These are phyloP conservation scores for Hypomecis atomaria DNA, from an alignment of 2,888 invertebrate species.

Conservation along the genomic window DNA sequence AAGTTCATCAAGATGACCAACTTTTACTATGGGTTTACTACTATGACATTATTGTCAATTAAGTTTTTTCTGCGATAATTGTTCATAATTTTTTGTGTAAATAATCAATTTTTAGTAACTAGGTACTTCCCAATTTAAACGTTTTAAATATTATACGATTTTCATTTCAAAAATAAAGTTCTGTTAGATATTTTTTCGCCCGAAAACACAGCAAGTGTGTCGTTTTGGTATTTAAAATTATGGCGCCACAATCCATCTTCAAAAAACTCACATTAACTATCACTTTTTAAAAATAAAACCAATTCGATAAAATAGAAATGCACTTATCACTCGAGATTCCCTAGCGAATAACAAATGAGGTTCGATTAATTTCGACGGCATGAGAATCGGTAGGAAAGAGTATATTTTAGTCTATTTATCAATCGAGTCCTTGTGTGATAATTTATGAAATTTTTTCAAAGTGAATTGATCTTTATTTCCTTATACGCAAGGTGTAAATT, in stretches of 20 bases:
- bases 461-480: conserved; percentile 18
- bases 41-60: too few relatives aligned
- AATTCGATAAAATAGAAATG: conserved; percentile 34
- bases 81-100: too few relatives aligned
- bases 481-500: background rate
- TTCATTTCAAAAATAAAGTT: too few relatives aligned
- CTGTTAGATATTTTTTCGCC: background rate
- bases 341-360: conserved; percentile 55
- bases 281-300: conserved; percentile 21
- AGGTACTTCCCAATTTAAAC: too few relatives aligned
- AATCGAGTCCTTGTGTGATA: background rate
- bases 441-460: background rate
- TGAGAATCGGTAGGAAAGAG: conserved; percentile 50
- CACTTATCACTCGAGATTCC: conserved; percentile 41
- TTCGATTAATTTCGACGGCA: conserved; percentile 59
- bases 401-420: conserved; percentile 26
- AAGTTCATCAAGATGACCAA: too few relatives aligned
- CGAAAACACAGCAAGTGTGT: conserved; percentile 8
- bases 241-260: conserved; percentile 16
- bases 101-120: too few relatives aligned
- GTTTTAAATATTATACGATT: too few relatives aligned
- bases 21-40: too few relatives aligned
- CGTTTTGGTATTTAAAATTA: conserved; percentile 5
- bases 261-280: conserved; percentile 16
- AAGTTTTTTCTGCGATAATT: too few relatives aligned